Evolutionary conservation across 2,113 vertebrate genomes (phyloP).

Genomic region (Pseudopipra pipra): DNA sequence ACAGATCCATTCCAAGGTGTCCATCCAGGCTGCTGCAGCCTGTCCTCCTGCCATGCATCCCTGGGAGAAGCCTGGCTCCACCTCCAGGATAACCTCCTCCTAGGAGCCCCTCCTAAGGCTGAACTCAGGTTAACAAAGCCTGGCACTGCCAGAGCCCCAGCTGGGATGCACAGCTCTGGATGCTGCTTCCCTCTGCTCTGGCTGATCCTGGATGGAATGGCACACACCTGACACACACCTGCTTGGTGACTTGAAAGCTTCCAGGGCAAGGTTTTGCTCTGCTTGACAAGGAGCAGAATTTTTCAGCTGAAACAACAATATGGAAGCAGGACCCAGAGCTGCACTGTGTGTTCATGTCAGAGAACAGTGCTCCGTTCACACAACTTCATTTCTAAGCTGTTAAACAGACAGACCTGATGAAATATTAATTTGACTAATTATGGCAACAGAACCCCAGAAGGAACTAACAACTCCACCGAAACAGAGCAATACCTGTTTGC

Average conservation of each 20-base stretch:
- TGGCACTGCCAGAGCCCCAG: background rate
- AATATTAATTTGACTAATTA: slow-evolving; percentile 17
- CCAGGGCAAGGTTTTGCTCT: background rate
- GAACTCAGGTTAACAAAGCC: background rate
- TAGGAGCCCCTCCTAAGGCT: background rate
- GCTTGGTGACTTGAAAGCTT: background rate
- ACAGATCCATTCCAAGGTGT: too few species aligned
- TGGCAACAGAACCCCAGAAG: background rate
- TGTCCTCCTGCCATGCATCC: background rate
- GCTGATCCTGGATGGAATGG: background rate
- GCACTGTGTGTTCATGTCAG: fast-evolving
- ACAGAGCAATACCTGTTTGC: background rate
- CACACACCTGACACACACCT: background rate
- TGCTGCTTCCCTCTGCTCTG: background rate
- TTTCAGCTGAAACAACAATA: background rate
- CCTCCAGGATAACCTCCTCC: background rate
- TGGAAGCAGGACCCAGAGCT: background rate
- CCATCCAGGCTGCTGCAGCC: background rate
- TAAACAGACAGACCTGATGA: background rate
- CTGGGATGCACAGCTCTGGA: background rate
- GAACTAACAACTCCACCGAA: background rate
- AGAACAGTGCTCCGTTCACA: background rate
- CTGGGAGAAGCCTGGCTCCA: background rate
- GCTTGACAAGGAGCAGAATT: background rate
- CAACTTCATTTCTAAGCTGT: background rate